phyloP scores from a whole-genome alignment of 2,888 invertebrate species.

The Tolmerus cingulatus region DNA sequence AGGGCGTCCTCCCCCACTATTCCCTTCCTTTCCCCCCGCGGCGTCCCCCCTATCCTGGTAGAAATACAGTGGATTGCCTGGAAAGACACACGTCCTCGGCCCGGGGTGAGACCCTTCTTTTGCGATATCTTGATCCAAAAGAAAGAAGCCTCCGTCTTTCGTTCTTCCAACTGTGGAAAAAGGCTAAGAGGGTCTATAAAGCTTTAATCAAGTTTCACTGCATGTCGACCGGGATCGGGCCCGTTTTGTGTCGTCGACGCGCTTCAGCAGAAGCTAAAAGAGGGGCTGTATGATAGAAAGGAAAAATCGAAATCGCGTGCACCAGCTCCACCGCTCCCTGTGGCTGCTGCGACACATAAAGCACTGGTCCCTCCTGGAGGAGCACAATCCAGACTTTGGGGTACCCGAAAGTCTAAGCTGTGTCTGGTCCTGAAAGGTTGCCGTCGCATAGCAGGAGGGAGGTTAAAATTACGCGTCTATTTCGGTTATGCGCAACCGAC shows the following conservation, averaged over 20 bases:
- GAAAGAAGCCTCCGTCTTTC: not conserved
- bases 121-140: not conserved
- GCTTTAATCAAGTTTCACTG: conserved; percentile 30
- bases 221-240: not conserved
- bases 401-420: not conserved
- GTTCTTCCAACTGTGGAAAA: not conserved
- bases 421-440: not conserved
- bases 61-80: not conserved
- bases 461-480: conserved; percentile 2
- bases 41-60: not conserved
- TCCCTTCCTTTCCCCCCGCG: no score
- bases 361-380: not conserved
- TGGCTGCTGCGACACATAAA: not conserved
- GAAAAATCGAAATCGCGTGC: not conserved
- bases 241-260: no score
- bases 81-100: not conserved
- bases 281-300: not conserved
- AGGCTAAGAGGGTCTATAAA: conserved; percentile 9
- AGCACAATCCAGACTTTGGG: not conserved
- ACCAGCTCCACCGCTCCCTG: not conserved
- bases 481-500: conserved; percentile 7
- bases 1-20: not conserved
- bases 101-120: not conserved
- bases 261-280: not conserved
- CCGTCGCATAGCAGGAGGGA: not conserved